These are phyloP conservation scores for Drosophila varians DNA, from an alignment of 1,140 invertebrate species.

Conservation along the genomic window DNA sequence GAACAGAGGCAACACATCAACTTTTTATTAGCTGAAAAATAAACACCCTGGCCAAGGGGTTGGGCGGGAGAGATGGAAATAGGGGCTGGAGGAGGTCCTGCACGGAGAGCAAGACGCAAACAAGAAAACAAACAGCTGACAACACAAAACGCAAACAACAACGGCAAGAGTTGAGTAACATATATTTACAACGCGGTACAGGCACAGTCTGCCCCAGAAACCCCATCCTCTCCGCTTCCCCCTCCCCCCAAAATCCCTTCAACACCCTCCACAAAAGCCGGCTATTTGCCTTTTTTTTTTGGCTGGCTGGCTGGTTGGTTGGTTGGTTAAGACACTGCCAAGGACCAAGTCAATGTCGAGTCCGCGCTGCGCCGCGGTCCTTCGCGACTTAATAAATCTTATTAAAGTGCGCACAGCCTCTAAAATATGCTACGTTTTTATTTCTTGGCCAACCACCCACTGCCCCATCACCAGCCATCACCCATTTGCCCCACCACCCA, in stretches of 20 bases:
- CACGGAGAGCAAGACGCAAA: constrained; percentile 30
- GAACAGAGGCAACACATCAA: constrained; percentile 61
- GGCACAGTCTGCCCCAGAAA: constrained; percentile 11
- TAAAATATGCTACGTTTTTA: constrained; percentile 59
- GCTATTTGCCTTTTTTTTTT: constrained; percentile 44
- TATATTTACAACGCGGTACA: constrained; percentile 68
- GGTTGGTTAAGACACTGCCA: constrained; percentile 55
- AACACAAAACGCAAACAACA: constrained; percentile 64
- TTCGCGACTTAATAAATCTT: constrained; percentile 75
- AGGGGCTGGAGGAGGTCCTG: not conserved
- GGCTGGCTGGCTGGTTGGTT: constrained; percentile 5
- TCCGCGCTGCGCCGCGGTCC: constrained; percentile 14
- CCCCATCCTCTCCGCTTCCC: no score
- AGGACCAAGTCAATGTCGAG: constrained; percentile 57
- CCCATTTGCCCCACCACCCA: not conserved
- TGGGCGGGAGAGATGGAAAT: not conserved
- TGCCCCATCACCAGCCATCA: not conserved
- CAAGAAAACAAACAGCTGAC: constrained; percentile 65
- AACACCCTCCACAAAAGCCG: not conserved
- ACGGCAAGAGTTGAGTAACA: constrained; percentile 76
- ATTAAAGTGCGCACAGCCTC: constrained; percentile 70
- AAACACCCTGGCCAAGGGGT: constrained; percentile 33
- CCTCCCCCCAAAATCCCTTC: not conserved
- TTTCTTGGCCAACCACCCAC: constrained; percentile 6
- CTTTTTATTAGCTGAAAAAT: constrained; percentile 72